These are phyloP conservation scores for Cyclophora albipunctata DNA, from an alignment of 2,888 invertebrate genomes.

Conservation along the genomic window DNA sequence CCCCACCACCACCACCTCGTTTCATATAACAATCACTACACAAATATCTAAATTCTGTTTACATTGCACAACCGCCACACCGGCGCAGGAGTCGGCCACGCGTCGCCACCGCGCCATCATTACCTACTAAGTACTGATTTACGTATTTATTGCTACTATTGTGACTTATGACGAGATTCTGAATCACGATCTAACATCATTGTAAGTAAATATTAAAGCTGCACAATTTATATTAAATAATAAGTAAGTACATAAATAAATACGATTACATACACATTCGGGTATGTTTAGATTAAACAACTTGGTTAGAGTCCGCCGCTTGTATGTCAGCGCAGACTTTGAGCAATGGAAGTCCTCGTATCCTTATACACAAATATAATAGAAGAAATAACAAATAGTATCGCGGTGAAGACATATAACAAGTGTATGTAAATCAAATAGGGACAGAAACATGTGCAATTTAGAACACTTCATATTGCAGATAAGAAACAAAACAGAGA, in stretches of 20 bases:
- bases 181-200: constrained; percentile 74
- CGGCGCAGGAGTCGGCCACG: constrained; percentile 29
- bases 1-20: constrained; percentile 4
- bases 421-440: constrained; percentile 49
- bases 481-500: constrained; percentile 37
- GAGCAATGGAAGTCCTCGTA: constrained; percentile 58
- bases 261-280: constrained; percentile 59
- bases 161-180: constrained; percentile 76
- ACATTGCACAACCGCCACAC: constrained; percentile 51
- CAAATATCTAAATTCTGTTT: constrained; percentile 35
- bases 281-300: constrained; percentile 54
- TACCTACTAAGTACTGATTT: constrained; percentile 53
- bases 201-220: constrained; percentile 75
- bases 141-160: constrained; percentile 71
- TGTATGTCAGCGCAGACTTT: constrained; percentile 48
- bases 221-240: constrained; percentile 63
- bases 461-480: constrained; percentile 22
- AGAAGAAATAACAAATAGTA: constrained; percentile 43
- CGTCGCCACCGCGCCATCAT: constrained; percentile 35
- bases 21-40: constrained; percentile 23
- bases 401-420: constrained; percentile 59
- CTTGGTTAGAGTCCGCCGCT: constrained; percentile 53
- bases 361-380: constrained; percentile 37
- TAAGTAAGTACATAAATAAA: constrained; percentile 66
- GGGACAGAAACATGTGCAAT: constrained; percentile 43